phyloP scores from a whole-genome alignment of 1,140 invertebrate genomes.

The Rhizoglyphus robini region DNA sequence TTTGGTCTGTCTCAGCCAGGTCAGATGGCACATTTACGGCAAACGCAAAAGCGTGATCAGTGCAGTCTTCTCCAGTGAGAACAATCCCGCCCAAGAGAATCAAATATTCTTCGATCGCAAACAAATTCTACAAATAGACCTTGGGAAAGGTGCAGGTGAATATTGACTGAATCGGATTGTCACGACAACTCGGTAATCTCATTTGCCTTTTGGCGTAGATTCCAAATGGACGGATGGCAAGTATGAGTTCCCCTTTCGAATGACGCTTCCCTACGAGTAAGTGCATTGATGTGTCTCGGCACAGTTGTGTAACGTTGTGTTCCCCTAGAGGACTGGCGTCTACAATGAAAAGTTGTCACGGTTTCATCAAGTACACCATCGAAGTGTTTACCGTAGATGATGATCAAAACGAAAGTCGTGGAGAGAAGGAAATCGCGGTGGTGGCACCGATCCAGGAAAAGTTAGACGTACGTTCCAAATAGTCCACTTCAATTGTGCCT shows the following conservation, averaged over 20 bases:
- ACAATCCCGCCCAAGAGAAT: background rate
- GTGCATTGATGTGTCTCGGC: no score
- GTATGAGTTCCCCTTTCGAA: background rate
- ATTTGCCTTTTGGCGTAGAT: no score
- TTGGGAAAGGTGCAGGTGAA: background rate
- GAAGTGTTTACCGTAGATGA: conserved; percentile 6
- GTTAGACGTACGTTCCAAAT: conserved; percentile 5
- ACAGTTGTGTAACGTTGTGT: no score
- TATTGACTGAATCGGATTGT: background rate
- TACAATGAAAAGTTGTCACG: conserved; percentile 2
- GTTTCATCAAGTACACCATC: conserved; percentile 13
- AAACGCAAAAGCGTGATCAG: background rate
- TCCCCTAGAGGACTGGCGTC: conserved; percentile 1
- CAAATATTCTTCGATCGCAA: background rate
- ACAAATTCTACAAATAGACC: background rate
- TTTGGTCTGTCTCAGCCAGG: background rate
- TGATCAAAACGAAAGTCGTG: conserved; percentile 1
- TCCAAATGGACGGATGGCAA: background rate
- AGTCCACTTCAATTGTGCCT: background rate
- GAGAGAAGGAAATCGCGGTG: conserved; percentile 2
- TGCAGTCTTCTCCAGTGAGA: background rate
- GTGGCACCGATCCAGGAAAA: background rate
- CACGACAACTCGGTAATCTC: background rate
- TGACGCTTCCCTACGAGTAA: background rate
- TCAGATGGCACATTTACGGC: background rate